Evolutionary conservation across 1,140 invertebrate species (phyloP), one percentile per base, ranked within the genome.

Genomic region (Pomacea maculata): DNA sequence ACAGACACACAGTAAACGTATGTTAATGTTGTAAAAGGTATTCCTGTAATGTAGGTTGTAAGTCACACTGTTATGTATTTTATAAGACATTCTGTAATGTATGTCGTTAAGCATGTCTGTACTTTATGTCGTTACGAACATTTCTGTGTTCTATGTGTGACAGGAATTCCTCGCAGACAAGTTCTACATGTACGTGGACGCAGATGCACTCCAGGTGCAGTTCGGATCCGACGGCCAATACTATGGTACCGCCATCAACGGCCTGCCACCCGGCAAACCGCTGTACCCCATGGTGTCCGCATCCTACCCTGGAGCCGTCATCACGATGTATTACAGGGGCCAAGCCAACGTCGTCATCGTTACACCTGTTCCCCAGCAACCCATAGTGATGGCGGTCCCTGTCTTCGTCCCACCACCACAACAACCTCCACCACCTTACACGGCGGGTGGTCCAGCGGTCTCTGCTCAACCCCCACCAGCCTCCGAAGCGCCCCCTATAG

Each of bases 101-200:
- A 65, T 17, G 64, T 17, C 3, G 64, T 65, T 17, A n/a, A 65
- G 2, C n/a, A 19, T 65, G n/a, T 65, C n/a, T 65, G 17, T 7
- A 17, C 64, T n/a, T 0, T 1, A n/a, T 65, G n/a, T 65, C 64
- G 2, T 65, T 4, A 65, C 64, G 5, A n/a, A 65, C 64, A 65
- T 65, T 65, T 7, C 8, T 15, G 19, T 52, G 25, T 15, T 34
- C 11, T 64, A 7, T 52, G 21, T 55, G 25, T 54, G 14, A 19
- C 77, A 82, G 81, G 64, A 55, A 34, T 63, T 64, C 52, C 68
- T 86, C 5, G 80, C 85, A 29, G 83, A 86, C 72, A 83, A 81
- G 54, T 83, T 86, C 74, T 86, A 80, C 80, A 83, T 86, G 84
- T 86, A 86, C 55, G 63, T 86, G 63, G 83, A 86, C 55, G 72